Evolutionary conservation across 2,888 invertebrate genomes (phyloP).

Genomic region (Balanococcus diminutus): DNA sequence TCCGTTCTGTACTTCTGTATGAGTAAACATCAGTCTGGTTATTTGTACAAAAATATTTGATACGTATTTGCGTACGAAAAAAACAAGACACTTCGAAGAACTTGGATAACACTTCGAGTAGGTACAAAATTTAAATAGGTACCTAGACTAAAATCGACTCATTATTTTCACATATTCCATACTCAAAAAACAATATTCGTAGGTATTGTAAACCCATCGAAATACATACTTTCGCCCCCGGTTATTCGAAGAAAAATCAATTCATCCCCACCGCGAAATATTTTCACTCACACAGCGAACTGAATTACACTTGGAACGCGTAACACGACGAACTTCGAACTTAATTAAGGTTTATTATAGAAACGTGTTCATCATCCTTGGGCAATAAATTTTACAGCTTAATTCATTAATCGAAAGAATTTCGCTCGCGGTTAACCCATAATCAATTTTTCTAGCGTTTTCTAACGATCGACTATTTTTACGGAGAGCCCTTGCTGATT

Average conservation of each 20-base stretch:
- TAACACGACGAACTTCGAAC: constrained; percentile 22
- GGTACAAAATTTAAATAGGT: too few relatives aligned
- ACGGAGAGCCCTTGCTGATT: too few relatives aligned
- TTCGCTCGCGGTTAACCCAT: neutral
- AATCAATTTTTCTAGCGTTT: neutral
- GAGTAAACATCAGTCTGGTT: neutral
- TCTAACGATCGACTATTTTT: neutral
- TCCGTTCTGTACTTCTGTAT: neutral
- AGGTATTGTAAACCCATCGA: neutral
- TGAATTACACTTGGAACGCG: constrained; percentile 10
- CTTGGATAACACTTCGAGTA: too few relatives aligned
- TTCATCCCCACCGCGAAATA: neutral
- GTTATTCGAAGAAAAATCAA: neutral
- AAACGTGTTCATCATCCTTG: neutral
- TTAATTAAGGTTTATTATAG: constrained; percentile 24
- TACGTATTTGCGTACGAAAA: too few relatives aligned
- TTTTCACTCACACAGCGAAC: neutral
- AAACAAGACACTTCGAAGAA: too few relatives aligned
- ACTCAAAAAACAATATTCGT: neutral
- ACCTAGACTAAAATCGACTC: too few relatives aligned
- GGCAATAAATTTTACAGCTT: neutral
- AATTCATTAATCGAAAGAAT: neutral
- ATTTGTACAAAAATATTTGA: too few relatives aligned
- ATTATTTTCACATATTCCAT: too few relatives aligned
- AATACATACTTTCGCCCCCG: neutral